Evolutionary conservation across 2,797 vertebrate genomes (phyloP).

Genomic region (Xerus rutilus): DNA sequence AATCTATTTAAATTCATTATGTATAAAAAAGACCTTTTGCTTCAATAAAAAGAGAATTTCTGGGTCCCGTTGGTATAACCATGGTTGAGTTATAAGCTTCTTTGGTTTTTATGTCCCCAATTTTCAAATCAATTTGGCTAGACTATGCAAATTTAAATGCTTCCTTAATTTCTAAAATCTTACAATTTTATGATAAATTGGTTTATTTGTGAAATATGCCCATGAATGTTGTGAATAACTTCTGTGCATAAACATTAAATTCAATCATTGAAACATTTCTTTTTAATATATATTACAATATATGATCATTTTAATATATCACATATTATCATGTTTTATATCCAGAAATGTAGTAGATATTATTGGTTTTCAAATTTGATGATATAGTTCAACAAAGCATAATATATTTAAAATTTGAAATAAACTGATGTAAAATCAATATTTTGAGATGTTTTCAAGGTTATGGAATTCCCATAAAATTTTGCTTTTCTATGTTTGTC

Average conservation of each 20-base stretch:
- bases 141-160: background rate
- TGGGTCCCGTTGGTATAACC: too few relatives aligned
- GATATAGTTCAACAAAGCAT: background rate
- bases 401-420: background rate
- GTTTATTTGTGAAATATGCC: background rate
- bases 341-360: background rate
- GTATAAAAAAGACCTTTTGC: background rate
- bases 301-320: background rate
- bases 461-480: background rate
- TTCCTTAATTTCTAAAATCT: background rate
- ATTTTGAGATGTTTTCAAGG: background rate
- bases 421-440: background rate
- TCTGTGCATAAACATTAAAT: background rate
- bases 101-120: background rate
- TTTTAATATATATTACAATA: background rate
- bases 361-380: background rate
- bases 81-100: background rate
- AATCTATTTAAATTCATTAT: background rate
- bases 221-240: background rate
- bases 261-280: background rate
- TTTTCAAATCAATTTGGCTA: background rate
- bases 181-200: background rate
- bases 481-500: background rate
- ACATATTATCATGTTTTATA: background rate
- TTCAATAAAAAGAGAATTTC: background rate